Conservation (phyloP, 2,113 vertebrate genomes). For the Gobiocypris rarus region DNA sequence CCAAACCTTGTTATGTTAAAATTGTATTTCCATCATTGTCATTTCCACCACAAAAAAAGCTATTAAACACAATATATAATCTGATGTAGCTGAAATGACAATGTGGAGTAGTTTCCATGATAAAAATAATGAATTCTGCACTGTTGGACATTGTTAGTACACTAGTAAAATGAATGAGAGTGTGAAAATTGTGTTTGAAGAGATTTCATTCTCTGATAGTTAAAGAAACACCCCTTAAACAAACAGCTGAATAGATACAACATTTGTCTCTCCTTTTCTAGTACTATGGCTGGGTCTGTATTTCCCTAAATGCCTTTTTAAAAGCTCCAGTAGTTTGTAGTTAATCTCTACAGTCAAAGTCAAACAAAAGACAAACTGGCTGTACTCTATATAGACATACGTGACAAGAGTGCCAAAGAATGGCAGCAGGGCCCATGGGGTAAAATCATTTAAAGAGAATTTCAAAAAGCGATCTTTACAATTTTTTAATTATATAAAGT, state of each 20-base stretch:
- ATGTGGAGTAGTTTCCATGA: background rate
- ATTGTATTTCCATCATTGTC: background rate
- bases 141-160: background rate
- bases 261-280: constrained; percentile 22
- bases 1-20: too few species aligned
- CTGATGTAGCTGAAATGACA: background rate
- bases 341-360: constrained; percentile 74
- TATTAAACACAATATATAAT: background rate
- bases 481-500: constrained; percentile 45
- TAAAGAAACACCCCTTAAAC: constrained; percentile 26
- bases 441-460: constrained; percentile 38
- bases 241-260: constrained; percentile 20
- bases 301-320: constrained; percentile 65
- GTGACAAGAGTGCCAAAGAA: constrained; percentile 48
- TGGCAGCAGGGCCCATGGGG: background rate
- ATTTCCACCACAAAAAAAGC: background rate
- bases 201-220: background rate
- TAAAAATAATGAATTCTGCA: too few species aligned
- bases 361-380: constrained; percentile 75
- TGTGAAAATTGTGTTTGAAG: background rate
- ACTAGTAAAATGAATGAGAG: background rate
- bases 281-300: constrained; percentile 53
- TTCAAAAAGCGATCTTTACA: constrained; percentile 41
- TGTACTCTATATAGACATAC: constrained; percentile 43
- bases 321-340: constrained; percentile 68